phyloP scores from a whole-genome alignment of 2,113 vertebrate genomes.

The Lagopus muta region DNA sequence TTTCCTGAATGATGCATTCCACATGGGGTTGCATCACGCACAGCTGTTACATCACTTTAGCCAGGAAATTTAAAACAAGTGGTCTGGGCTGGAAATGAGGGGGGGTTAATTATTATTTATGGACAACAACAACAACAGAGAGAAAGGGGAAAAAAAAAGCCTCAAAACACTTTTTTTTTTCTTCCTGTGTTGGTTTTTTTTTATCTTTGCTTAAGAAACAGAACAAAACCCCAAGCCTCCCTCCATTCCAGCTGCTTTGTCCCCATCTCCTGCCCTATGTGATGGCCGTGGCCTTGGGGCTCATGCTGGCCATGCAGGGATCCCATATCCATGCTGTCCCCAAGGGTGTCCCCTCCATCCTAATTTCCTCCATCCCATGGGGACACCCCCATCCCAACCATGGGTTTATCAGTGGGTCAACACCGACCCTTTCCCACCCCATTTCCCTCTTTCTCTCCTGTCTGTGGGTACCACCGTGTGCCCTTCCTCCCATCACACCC shows the following conservation, averaged over 20 bases:
- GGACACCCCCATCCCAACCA: accelerated
- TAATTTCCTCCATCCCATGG: neutral
- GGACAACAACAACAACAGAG: slow-evolving; percentile 28
- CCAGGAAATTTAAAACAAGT: slow-evolving; percentile 73
- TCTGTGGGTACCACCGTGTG: accelerated
- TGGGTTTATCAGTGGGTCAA: neutral
- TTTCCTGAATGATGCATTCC: slow-evolving; percentile 65
- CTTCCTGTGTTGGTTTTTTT: too few species aligned
- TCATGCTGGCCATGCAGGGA: accelerated
- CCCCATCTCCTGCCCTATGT: neutral
- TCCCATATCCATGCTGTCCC: neutral
- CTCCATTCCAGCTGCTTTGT: neutral
- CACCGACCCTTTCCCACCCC: accelerated
- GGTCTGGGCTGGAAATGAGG: slow-evolving; percentile 49
- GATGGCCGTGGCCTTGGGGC: neutral
- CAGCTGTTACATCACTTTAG: slow-evolving; percentile 73
- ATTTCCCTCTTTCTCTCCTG: neutral
- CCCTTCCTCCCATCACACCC: neutral
- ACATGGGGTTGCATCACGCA: slow-evolving; percentile 70
- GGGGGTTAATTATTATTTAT: slow-evolving; percentile 60
- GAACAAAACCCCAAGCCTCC: neutral
- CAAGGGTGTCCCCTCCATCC: neutral
- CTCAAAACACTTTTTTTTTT: neutral
- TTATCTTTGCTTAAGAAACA: neutral
- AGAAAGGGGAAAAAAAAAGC: neutral